Conservation (phyloP, 2,113 vertebrate species). For the Nansenia antarctica region DNA sequence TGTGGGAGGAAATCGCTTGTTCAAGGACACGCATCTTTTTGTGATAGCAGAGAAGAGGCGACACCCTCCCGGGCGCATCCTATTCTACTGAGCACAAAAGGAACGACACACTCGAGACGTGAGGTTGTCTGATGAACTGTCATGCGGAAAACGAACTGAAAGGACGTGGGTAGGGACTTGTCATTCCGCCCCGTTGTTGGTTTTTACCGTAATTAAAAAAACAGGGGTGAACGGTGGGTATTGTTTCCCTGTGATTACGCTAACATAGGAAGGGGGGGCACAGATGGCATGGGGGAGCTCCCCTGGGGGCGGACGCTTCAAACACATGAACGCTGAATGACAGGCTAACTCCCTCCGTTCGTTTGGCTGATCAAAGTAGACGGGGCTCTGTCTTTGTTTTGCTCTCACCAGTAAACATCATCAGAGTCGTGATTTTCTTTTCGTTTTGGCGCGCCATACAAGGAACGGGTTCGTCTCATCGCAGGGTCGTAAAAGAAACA, state of each 20-base stretch:
- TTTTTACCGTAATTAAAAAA: constrained; percentile 43
- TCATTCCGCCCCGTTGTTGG: constrained; percentile 30
- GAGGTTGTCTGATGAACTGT: constrained; percentile 34
- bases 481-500: constrained; percentile 30
- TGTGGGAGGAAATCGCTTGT: constrained; percentile 25
- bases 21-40: background rate
- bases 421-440: constrained; percentile 32
- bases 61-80: background rate
- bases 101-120: constrained; percentile 17
- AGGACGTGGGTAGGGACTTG: constrained; percentile 18
- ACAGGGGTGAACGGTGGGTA: no score
- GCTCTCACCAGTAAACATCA: constrained; percentile 54
- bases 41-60: constrained; percentile 8
- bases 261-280: no score
- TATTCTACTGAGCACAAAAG: constrained; percentile 9
- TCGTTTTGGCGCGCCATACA: constrained; percentile 46
- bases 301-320: constrained; percentile 15
- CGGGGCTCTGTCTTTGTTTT: background rate
- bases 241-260: constrained; percentile 28
- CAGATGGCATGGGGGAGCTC: constrained; percentile 26
- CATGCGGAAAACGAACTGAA: constrained; percentile 23
- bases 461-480: constrained; percentile 45
- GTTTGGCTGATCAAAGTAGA: constrained; percentile 39
- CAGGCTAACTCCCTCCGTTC: constrained; percentile 17
- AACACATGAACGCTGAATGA: constrained; percentile 15